These are phyloP conservation scores for Zelostemma sp. DNA, from an alignment of 1,140 invertebrate genomes.

Conservation along the genomic window DNA sequence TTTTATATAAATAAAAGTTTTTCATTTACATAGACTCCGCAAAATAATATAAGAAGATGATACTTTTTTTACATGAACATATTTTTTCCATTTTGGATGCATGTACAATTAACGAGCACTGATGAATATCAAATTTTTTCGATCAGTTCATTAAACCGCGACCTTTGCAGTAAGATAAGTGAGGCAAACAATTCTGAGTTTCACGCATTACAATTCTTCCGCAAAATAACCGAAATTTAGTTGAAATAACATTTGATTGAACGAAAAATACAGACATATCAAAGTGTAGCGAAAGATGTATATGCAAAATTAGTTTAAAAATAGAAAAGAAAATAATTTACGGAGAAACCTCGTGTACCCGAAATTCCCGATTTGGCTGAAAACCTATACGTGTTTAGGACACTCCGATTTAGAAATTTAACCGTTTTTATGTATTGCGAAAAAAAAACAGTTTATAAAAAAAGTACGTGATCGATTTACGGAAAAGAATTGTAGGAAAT, in stretches of 20 bases:
- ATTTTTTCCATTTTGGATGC: neutral
- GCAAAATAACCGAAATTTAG: neutral
- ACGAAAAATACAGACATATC: slow-evolving; percentile 5
- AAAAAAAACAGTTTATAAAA: slow-evolving; percentile 8
- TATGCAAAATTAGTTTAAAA: slow-evolving; percentile 2
- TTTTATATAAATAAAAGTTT: neutral
- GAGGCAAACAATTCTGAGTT: no score
- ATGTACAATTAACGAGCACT: slow-evolving; percentile 1
- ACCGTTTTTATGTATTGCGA: slow-evolving; percentile 9
- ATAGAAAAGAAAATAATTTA: neutral
- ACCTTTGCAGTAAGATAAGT: no score
- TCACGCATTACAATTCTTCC: no score
- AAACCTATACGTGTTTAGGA: neutral
- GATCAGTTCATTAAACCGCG: no score
- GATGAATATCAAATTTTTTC: neutral
- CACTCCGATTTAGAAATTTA: neutral
- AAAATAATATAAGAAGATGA: neutral
- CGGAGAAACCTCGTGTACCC: neutral
- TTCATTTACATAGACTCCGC: neutral
- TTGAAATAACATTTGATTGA: neutral
- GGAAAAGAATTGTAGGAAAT: slow-evolving; percentile 2
- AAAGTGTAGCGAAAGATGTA: neutral
- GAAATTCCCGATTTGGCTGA: slow-evolving; percentile 10
- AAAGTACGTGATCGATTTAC: neutral
- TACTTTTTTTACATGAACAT: neutral